Conservation (phyloP, 2,888 invertebrate species). For the Bombyx huttoni region DNA sequence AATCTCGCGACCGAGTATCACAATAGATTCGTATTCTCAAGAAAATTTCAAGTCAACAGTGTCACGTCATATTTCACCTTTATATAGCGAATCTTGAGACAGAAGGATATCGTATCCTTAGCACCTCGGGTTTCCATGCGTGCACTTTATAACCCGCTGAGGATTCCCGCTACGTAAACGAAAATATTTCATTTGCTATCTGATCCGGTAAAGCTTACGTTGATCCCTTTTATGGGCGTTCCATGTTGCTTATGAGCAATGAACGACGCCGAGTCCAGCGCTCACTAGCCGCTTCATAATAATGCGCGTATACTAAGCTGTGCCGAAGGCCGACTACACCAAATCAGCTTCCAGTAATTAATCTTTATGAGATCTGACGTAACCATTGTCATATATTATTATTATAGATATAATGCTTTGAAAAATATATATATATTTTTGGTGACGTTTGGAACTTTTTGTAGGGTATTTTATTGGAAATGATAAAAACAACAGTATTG, state of each 20-base stretch:
- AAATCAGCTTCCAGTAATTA: too few relatives aligned
- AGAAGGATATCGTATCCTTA: slow-evolving; percentile 28
- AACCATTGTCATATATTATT: too few relatives aligned
- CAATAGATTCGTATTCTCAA: neutral
- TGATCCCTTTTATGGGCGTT: slow-evolving; percentile 52
- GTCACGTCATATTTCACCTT: slow-evolving; percentile 5
- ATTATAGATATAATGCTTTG: too few relatives aligned
- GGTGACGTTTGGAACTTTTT: too few relatives aligned
- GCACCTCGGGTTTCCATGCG: slow-evolving; percentile 36
- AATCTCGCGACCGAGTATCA: neutral
- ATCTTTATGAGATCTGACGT: too few relatives aligned
- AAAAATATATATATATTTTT: too few relatives aligned
- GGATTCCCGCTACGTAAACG: slow-evolving; percentile 27
- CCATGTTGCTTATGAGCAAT: slow-evolving; percentile 42
- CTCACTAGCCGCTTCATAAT: slow-evolving; percentile 4
- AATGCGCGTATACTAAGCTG: neutral
- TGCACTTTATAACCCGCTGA: slow-evolving; percentile 27
- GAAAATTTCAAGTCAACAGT: neutral
- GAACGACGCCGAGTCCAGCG: slow-evolving; percentile 33
- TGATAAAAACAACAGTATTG: too few relatives aligned
- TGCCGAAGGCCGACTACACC: neutral
- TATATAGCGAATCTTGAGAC: slow-evolving; percentile 7
- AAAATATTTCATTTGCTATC: slow-evolving; percentile 51
- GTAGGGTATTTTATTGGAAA: too few relatives aligned
- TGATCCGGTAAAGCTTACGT: slow-evolving; percentile 40